phyloP scores from a whole-genome alignment of 2,888 invertebrate genomes.

The Agriopis marginaria region DNA sequence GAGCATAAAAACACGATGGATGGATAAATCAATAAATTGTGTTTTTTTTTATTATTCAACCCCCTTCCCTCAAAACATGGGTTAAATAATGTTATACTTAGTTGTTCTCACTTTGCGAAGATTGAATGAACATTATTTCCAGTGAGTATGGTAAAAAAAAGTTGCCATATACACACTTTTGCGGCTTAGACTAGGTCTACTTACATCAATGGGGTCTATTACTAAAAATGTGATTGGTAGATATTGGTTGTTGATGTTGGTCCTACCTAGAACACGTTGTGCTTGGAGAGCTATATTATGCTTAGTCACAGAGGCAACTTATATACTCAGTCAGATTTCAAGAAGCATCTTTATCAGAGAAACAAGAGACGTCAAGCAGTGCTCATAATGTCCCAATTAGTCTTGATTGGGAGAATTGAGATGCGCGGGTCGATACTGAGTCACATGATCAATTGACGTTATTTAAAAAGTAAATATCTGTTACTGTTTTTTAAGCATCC shows the following conservation, averaged over 20 bases:
- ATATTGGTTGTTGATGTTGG: no score
- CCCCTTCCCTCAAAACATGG: no score
- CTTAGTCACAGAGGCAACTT: constrained; percentile 8
- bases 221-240: constrained; percentile 16
- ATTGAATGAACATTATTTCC: no score
- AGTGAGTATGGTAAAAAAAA: no score
- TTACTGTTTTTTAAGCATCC: no score
- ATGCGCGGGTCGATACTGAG: constrained; percentile 70
- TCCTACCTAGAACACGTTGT: constrained; percentile 3
- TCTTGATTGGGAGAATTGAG: constrained; percentile 78
- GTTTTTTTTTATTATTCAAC: no score
- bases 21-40: no score
- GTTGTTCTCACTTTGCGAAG: no score
- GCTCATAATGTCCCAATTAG: constrained; percentile 75
- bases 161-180: background rate
- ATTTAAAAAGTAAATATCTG: constrained; percentile 1
- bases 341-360: constrained; percentile 34
- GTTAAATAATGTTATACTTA: no score
- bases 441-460: constrained; percentile 52
- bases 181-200: background rate
- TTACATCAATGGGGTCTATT: no score
- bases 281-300: constrained; percentile 1
- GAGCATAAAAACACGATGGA: no score
- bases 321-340: constrained; percentile 1
- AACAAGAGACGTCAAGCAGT: constrained; percentile 60